phyloP scores from a whole-genome alignment of 2,797 vertebrate genomes.

The Megaceryle alcyon region DNA sequence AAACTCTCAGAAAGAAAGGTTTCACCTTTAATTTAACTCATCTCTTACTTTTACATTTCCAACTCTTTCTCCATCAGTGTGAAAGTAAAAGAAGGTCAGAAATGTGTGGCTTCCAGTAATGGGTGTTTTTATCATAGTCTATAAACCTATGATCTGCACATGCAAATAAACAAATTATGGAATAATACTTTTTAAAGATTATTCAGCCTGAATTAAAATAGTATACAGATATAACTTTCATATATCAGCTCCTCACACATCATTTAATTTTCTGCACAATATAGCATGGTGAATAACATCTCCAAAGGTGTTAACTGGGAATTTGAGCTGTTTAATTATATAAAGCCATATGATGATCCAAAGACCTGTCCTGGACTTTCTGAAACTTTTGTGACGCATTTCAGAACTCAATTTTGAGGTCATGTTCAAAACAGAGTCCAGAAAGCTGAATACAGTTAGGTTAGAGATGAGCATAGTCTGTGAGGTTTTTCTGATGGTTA shows the following conservation, averaged over 20 bases:
- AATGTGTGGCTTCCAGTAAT: background rate
- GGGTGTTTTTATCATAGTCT: accelerated
- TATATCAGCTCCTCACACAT: background rate
- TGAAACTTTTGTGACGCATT: background rate
- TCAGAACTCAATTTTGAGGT: background rate
- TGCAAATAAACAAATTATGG: background rate
- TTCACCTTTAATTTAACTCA: background rate
- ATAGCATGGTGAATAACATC: background rate
- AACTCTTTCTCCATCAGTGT: background rate
- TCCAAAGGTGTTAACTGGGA: background rate
- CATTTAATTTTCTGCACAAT: background rate
- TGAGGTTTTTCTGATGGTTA: background rate
- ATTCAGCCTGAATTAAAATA: background rate
- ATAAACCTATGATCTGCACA: background rate
- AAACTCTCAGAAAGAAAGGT: background rate
- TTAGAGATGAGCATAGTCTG: background rate
- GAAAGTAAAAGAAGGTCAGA: background rate
- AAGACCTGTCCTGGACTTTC: background rate
- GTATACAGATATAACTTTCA: background rate
- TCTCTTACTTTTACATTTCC: background rate
- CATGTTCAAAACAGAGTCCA: background rate
- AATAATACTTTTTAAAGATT: background rate
- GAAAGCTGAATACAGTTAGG: background rate
- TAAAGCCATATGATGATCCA: background rate
- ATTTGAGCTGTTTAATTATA: background rate